Conservation (phyloP, 1,140 invertebrate species). For the Drosophila ambigua region DNA sequence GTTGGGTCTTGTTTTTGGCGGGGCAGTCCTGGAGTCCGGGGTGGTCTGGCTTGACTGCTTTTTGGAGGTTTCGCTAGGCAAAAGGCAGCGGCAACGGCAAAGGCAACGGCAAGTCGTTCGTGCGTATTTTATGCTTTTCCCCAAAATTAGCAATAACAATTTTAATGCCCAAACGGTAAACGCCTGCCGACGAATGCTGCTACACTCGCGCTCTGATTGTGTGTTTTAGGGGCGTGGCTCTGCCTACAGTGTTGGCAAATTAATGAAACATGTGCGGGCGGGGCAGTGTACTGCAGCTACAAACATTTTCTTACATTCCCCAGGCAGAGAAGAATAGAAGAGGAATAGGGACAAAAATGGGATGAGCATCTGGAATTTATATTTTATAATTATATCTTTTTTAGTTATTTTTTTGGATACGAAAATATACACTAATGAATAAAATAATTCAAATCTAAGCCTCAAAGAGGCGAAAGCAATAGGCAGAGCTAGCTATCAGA, state of each 20-base stretch:
- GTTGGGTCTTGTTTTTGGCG: constrained; percentile 2
- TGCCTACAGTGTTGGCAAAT: constrained; percentile 4
- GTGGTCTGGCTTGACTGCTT: constrained; percentile 8
- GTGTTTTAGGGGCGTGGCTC: neutral
- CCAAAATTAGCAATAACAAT: constrained; percentile 78
- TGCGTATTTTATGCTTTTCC: constrained; percentile 69
- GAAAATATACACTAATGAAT: no score
- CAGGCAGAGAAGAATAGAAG: no score
- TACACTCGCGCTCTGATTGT: constrained; percentile 17
- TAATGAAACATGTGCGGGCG: constrained; percentile 17
- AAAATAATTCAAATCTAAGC: no score
- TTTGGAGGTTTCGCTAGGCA: neutral
- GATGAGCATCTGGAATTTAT: no score
- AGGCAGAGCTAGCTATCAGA: no score
- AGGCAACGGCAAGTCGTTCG: constrained; percentile 41
- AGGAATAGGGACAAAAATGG: no score
- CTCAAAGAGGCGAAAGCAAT: no score
- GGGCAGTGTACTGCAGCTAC: no score
- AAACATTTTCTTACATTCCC: no score
- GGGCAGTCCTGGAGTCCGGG: neutral
- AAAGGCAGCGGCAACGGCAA: neutral
- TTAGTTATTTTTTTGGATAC: no score
- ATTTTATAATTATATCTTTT: no score
- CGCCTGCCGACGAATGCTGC: constrained; percentile 6
- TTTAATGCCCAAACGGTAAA: constrained; percentile 65